phyloP scores from a whole-genome alignment of 1,140 invertebrate species.

The Zaprionus inermis region DNA sequence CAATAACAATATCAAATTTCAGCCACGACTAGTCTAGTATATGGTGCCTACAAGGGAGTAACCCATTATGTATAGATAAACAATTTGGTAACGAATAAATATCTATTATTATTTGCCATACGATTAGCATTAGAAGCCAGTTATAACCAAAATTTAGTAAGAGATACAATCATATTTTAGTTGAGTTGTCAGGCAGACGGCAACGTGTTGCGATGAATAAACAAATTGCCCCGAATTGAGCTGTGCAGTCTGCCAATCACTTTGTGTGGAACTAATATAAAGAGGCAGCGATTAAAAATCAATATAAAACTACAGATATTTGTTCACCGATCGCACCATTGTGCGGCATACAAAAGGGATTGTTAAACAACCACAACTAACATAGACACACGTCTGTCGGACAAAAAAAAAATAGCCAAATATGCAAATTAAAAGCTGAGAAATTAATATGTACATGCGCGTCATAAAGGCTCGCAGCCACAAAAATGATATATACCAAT shows the following conservation, averaged over 20 bases:
- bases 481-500: conserved; percentile 63
- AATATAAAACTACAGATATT: conserved; percentile 63
- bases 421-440: conserved; percentile 54
- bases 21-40: no score
- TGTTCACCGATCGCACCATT: conserved; percentile 43
- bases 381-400: conserved; percentile 27
- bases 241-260: background rate
- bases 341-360: conserved; percentile 44
- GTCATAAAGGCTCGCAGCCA: conserved; percentile 42
- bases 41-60: conserved; percentile 15
- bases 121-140: conserved; percentile 53
- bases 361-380: conserved; percentile 6
- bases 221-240: conserved; percentile 37
- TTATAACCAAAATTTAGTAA: conserved; percentile 15
- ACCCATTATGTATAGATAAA: conserved; percentile 12
- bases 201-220: conserved; percentile 3
- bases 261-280: conserved; percentile 45
- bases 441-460: conserved; percentile 47
- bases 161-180: conserved; percentile 30
- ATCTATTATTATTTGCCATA: conserved; percentile 54
- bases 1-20: conserved; percentile 35
- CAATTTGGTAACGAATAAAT: conserved; percentile 20
- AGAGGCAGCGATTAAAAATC: conserved; percentile 74
- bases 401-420: conserved; percentile 42
- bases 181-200: conserved; percentile 48